Base-by-base conservation (phyloP, 2,888 invertebrate species). In the Agrotis exclamationis region DNA sequence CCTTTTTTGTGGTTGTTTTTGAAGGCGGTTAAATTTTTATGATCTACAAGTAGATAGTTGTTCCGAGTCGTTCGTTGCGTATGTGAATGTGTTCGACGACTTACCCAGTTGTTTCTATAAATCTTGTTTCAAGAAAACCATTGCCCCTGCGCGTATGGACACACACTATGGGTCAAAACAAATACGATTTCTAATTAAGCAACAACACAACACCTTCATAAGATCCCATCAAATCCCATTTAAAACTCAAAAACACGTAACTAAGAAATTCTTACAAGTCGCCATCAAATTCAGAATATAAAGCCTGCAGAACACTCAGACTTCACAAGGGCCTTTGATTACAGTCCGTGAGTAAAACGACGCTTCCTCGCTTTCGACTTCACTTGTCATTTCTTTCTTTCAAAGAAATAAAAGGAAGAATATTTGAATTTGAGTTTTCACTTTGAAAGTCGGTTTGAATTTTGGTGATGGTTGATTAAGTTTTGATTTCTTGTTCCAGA, bases 311-410 rank as follows among this genome's bases (percentile, higher is more conserved):
- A 66, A 81, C 63, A 81, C 78, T 82, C 68, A 70, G 50, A 80
- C 39, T 63, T 60, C 44, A 33, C 70, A 68, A 72, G 69, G 53
- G 64, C 70, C 83, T 82, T 80, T 79, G 80, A 80, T 79, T 74
- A 79, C 79, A 45, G 28, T 33, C 80, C 74, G 74, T 80, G 50
- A 82, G 79, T 82, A 79, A 79, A 68, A 62, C 64, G 79, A 53
- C 70, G 79, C 67, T 80, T 74, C 74, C 79, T 82, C 64, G 57
- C 82, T 71, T 68, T 71, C 51, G 60, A 72, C 82, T 68, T 71
- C 79, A 79, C 78, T 81, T 64, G 62, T 71, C 68, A 64, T 80
- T 63, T 54, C 64, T 66, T 50, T 65, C 45, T 28, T 20, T 69
- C 76, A 54, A 62, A 69, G 76, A 58, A 64, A 59, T 53, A 68